Base-by-base conservation (phyloP, 2,113 vertebrate genomes). In the Heterochromis multidens region DNA sequence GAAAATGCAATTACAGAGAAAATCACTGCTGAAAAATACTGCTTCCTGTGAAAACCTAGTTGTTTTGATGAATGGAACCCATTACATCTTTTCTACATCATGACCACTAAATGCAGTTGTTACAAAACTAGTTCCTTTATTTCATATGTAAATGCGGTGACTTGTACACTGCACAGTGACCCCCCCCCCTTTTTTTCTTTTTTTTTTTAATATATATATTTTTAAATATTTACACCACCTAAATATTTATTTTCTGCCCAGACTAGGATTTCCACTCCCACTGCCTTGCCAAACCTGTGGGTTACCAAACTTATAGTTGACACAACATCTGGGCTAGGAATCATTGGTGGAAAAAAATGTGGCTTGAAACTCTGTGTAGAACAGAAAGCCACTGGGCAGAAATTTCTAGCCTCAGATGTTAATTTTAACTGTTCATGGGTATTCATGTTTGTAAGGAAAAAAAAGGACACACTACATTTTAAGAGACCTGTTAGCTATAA, bases 41-140 rank as follows among this genome's bases (percentile, higher is more conserved):
- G 56, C 21, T 57, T 54, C 9, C 61, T 63, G 56, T 63, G 58
- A 80, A 72, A 23, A 65, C 16, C 40, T 54, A 35, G 74, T 86
- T 37, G 16, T 11, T 80, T 35, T 80, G 7, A 82, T 80, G 57
- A 87, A 91, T 84, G 58, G 78, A 88, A 82, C 61, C 3, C 3
- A 21, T 14, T 16, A 70, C 27, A 14, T 3, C 9, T 37, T 54
- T 52, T 6, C 27, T 8, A 10, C 19, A 37, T 17, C 16, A 19
- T 43, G 9, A 17, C 11, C 37, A 82, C 33, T 33, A 25, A 74
- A n/a, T 19, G 10, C 52, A 60, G 6, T 59, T 72, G 21, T 76
- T 31, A 21, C 4, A 31, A 37, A 88, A 2, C 25, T 2, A 27
- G 12, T 25, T 14, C 5, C 7, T 72, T 72, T 52, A 31, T 33